Evolutionary conservation across 2,797 vertebrate genomes (phyloP).

Genomic region (Micromesistius poutassou): DNA sequence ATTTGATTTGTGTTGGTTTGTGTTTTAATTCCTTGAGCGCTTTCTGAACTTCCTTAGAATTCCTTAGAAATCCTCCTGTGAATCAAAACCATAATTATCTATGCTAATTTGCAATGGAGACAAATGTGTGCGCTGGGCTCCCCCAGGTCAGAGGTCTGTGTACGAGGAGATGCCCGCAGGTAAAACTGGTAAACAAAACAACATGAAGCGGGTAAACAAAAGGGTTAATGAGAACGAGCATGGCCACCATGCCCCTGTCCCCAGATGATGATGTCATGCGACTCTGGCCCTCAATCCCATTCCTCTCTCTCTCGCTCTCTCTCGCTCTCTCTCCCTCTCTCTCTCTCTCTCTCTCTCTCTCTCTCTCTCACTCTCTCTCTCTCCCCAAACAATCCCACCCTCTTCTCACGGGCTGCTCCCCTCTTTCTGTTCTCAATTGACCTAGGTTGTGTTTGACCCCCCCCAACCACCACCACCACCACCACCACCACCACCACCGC

Average conservation of each 20-base stretch:
- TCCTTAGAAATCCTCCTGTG: conserved; percentile 32
- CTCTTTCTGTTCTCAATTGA: too few species aligned
- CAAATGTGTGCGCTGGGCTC: conserved; percentile 10
- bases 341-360: too few species aligned
- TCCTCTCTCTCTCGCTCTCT: too few species aligned
- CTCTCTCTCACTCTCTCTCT: too few species aligned
- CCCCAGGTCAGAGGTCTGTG: conserved; percentile 40
- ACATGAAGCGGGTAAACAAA: conserved; percentile 51
- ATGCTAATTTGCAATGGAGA: conserved; percentile 39
- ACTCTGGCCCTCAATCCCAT: too few species aligned
- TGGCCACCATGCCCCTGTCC: conserved; percentile 17
- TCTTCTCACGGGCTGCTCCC: too few species aligned
- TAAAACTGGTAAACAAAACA: conserved; percentile 54
- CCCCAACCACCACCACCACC: conserved; percentile 22
- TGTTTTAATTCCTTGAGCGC: too few species aligned
- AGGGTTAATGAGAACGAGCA: conserved; percentile 60
- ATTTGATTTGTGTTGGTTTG: too few species aligned
- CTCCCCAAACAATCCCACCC: too few species aligned
- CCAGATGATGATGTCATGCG: too few species aligned
- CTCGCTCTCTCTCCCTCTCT: too few species aligned
- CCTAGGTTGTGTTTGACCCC: conserved; percentile 2
- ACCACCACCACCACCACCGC: conserved; percentile 30
- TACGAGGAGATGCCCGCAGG: conserved; percentile 44
- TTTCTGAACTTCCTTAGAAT: neutral
- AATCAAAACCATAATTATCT: conserved; percentile 48